Base-by-base conservation (phyloP, 2,888 invertebrate genomes). In the Leucophora obtusa region DNA sequence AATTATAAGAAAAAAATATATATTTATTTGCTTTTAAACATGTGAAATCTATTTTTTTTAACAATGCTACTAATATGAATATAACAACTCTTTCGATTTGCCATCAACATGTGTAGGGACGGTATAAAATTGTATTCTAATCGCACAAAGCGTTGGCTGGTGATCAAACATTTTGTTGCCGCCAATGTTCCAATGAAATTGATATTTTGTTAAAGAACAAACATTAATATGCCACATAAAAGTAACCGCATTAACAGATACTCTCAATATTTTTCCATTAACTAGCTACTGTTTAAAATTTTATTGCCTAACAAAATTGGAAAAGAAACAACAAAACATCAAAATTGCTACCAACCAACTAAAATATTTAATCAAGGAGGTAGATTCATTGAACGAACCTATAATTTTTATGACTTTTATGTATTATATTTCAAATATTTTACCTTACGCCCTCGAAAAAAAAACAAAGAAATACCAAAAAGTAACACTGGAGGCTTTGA, bases 151-250 rank as follows among this genome's bases (percentile, higher is more conserved):
- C 56, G 60, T 56, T 56, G 70, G 38, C 70, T 3, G 7, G 4
- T 7, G 66, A 81, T 77, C 71, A 77, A 81, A 77, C 69, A 77
- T 66, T 70, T 33, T 28, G 33, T 33, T 62, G 81, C 77, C 81
- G 81, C 77, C 66, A 70, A 62, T 74, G 15, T 81, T 81, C 73
- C 73, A 70, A 43, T n/a, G 77, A 77, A 81, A 62, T 77, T 66
- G 47, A 24, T 81, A 51, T 77, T 28, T 81, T 77, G 73, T 70
- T 81, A 60, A 73, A 65, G 54, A 72, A 69, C 11, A 77, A 28
- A 74, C 77, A 73, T 53, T 74, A 66, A 77, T 54, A 81, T 77
- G 81, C 77, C 81, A 74, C 77, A 81, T 81, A 35, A 81, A 81
- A 81, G 73, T 70, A 74, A 62, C 77, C 77, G 81, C 77, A 66